Base-by-base conservation (phyloP, 2,113 vertebrate genomes). In the Sapayoa aenigma region DNA sequence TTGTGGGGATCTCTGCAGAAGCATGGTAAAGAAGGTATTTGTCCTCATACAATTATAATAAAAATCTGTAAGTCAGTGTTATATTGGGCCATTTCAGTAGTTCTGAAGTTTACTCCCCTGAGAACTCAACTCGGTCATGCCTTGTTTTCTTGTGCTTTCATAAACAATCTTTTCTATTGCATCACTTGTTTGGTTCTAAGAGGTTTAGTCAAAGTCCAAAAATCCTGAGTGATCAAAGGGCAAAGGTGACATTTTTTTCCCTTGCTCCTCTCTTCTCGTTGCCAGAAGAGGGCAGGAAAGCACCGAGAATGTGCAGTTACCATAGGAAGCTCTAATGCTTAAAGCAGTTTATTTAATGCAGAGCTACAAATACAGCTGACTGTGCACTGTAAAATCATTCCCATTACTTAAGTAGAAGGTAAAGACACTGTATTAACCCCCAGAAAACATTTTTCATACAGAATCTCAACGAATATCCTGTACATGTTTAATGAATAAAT, bases 251-350 rank as follows among this genome's bases (percentile, higher is more conserved):
- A 23, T 65, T 5, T 3, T 39, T 89, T 89, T 93, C 60, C 12
- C 10, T 76, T 0, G 1, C 17, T 84, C 23, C 20, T 9, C 39
- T 72, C 66, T 5, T 2, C 42, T 25, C 56, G 52, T 90, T 93
- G 84, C 94, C 97, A 88, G 94, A 53, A 94, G 97, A 94, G 96
- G 97, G 96, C 93, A 33, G 10, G 47, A 88, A 53, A 94, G 44
- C 75, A 50, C 69, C 13, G 75, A 47, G 10, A 71, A 37, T 52
- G 46, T n/a, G n/a, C 27, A 9, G 8, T 37, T 71, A 22, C 14
- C 11, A 0, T 30, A n/a, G 33, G 37, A 17, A 19, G 15, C 58
- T 66, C 24, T 46, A 17, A 5, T 4, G 1, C 37, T 73, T 72
- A 17, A n/a, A 84, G 25, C n/a, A 14, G 10, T 59, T 86, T 65